A percentile compares a stretch with the other conserved stretches of the same genome.
These are phyloP conservation scores for Coryphaenoides rupestris DNA, from an alignment of 2,113 vertebrate genomes.

Conservation along the genomic window DNA sequence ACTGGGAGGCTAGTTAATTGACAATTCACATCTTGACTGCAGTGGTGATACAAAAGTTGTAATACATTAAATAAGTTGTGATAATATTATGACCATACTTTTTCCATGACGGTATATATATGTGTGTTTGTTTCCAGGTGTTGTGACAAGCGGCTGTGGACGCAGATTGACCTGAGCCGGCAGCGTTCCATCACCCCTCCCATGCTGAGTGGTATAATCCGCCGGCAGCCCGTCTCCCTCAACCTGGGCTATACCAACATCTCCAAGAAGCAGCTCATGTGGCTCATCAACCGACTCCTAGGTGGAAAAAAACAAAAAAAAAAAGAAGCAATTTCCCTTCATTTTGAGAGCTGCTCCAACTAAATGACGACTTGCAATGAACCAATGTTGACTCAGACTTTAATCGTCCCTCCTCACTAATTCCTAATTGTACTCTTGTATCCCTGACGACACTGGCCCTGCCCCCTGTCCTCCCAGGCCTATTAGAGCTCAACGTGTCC, in stretches of 20 bases:
- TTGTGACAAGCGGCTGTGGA: slow-evolving; percentile 86
- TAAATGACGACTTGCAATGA: too few species aligned
- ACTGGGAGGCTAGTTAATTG: too few species aligned
- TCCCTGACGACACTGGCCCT: not conserved
- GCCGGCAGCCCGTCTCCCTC: slow-evolving; percentile 81
- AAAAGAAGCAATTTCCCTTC: too few species aligned
- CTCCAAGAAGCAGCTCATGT: slow-evolving; percentile 92
- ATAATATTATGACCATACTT: too few species aligned
- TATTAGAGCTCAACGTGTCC: slow-evolving; percentile 82
- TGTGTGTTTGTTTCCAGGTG: slow-evolving; percentile 71
- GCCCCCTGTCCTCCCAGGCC: slow-evolving; percentile 61
- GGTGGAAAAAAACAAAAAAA: slow-evolving; percentile 56
- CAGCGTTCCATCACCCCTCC: slow-evolving; percentile 87
- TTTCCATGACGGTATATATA: too few species aligned
- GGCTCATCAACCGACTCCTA: slow-evolving; percentile 87
- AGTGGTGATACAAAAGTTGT: too few species aligned
- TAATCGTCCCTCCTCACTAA: too few species aligned
- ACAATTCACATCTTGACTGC: too few species aligned
- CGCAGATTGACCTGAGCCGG: slow-evolving; percentile 84
- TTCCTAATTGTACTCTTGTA: too few species aligned
- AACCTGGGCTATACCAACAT: slow-evolving; percentile 89
- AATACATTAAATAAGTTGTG: too few species aligned
- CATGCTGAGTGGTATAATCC: slow-evolving; percentile 89
- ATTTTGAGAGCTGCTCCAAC: too few species aligned
- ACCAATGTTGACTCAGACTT: too few species aligned